Conservation (phyloP, 2,888 invertebrate species). For the Drosophila percnosoma region DNA sequence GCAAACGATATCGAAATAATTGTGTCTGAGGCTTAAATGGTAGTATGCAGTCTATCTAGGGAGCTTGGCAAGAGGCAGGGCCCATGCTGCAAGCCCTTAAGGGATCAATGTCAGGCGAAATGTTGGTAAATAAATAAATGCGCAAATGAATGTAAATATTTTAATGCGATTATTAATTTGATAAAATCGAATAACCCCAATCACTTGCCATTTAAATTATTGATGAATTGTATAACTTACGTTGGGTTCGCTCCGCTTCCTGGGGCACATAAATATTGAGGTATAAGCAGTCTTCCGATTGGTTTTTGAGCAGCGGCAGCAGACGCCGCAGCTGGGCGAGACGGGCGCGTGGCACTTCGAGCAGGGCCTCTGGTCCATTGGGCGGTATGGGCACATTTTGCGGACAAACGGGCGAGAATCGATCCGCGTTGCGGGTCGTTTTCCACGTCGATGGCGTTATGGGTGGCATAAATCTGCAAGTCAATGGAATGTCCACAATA, state of each 20-base stretch:
- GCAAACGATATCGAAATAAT: not conserved
- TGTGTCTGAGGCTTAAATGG: not conserved
- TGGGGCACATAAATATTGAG: slow-evolving; percentile 97
- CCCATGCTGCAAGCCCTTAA: not conserved
- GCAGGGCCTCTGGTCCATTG: slow-evolving; percentile 86
- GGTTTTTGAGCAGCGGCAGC: slow-evolving; percentile 93
- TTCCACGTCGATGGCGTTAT: slow-evolving; percentile 96
- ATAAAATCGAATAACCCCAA: slow-evolving; percentile 1
- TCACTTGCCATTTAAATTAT: not conserved
- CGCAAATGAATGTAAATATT: not conserved
- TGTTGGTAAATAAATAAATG: not conserved
- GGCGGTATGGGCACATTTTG: slow-evolving; percentile 90
- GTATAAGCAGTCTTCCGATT: slow-evolving; percentile 99
- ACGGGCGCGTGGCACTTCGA: slow-evolving; percentile 92
- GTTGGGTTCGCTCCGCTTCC: slow-evolving; percentile 84
- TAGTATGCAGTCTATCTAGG: not conserved
- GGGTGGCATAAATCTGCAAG: slow-evolving; percentile 94
- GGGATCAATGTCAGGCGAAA: not conserved
- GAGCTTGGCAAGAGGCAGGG: not conserved
- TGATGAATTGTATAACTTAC: slow-evolving; percentile 64
- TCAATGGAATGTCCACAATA: slow-evolving; percentile 43
- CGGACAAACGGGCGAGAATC: slow-evolving; percentile 94
- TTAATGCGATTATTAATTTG: slow-evolving; percentile 8
- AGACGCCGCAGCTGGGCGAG: slow-evolving; percentile 94
- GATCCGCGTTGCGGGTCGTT: slow-evolving; percentile 91